Conservation (phyloP, 2,797 vertebrate genomes). For the Pelodytes ibericus region DNA sequence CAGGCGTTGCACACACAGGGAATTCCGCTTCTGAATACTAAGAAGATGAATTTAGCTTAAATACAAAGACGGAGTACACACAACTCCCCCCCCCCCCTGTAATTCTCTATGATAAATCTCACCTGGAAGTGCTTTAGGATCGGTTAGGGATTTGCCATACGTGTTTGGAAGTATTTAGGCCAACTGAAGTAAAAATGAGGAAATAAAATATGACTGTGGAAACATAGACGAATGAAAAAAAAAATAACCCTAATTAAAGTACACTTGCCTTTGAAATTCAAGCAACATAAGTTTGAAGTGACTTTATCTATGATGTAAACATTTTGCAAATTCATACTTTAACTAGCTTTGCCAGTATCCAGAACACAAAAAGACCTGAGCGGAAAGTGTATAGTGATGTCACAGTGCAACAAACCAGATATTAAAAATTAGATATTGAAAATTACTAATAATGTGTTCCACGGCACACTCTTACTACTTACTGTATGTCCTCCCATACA, state of each 20-base stretch:
- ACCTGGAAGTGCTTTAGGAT: conserved; percentile 67
- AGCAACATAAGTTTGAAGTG: too few relatives aligned
- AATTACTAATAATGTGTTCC: too few relatives aligned
- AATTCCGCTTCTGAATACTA: conserved; percentile 71
- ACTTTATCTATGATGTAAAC: too few relatives aligned
- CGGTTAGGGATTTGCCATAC: conserved; percentile 68
- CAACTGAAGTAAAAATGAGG: conserved; percentile 60
- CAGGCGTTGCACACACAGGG: conserved; percentile 66
- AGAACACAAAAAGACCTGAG: too few relatives aligned
- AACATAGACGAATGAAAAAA: neutral
- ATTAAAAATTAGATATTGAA: too few relatives aligned
- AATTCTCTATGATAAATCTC: conserved; percentile 69
- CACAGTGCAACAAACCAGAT: too few relatives aligned
- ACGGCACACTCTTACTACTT: too few relatives aligned
- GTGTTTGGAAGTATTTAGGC: conserved; percentile 59
- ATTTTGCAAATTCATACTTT: too few relatives aligned
- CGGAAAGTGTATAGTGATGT: too few relatives aligned
- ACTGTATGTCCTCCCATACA: too few relatives aligned
- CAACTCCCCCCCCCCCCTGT: conserved; percentile 62
- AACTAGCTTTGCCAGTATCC: too few relatives aligned
- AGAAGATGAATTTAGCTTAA: conserved; percentile 66
- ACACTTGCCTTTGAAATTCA: neutral
- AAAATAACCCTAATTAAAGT: neutral
- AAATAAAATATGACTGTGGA: conserved; percentile 53
- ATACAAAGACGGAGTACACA: conserved; percentile 58